Conservation (phyloP, 2,113 vertebrate genomes). For the Prinia subflava region DNA sequence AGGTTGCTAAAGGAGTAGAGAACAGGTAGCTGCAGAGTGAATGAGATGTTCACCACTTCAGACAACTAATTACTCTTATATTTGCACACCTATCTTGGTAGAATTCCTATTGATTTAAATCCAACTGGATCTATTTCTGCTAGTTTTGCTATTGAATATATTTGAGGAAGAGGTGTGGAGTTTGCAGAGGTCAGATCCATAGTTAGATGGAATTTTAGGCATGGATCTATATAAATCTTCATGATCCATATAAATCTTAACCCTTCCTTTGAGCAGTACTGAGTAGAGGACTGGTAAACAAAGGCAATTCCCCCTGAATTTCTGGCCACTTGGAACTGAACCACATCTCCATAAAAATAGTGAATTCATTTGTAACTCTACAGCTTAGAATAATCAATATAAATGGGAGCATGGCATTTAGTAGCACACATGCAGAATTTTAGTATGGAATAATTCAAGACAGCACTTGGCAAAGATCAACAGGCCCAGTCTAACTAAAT, state of each 20-base stretch:
- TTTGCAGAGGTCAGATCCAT: not conserved
- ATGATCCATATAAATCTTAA: too few relatives aligned
- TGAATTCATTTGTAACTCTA: not conserved
- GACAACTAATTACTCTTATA: not conserved
- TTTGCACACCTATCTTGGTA: not conserved
- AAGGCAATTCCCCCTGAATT: not conserved
- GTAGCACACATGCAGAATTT: not conserved
- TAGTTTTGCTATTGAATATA: not conserved
- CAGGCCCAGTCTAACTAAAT: not conserved
- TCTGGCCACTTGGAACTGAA: not conserved
- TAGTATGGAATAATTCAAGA: not conserved
- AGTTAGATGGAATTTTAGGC: not conserved
- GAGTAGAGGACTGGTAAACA: not conserved
- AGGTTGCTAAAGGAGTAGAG: not conserved
- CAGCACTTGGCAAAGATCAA: not conserved
- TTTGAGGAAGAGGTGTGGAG: not conserved
- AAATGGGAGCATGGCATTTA: not conserved
- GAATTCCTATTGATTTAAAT: not conserved
- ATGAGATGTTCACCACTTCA: not conserved
- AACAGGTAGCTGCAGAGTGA: not conserved
- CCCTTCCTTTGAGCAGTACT: not conserved
- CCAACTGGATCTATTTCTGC: not conserved
- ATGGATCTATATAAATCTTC: not conserved
- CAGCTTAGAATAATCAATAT: not conserved
- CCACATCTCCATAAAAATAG: not conserved